Percentiles rank a stretch among this genome's conserved stretches.
phyloP scores from a whole-genome alignment of 2,888 invertebrate genomes.

The Silvanus unidentatus region DNA sequence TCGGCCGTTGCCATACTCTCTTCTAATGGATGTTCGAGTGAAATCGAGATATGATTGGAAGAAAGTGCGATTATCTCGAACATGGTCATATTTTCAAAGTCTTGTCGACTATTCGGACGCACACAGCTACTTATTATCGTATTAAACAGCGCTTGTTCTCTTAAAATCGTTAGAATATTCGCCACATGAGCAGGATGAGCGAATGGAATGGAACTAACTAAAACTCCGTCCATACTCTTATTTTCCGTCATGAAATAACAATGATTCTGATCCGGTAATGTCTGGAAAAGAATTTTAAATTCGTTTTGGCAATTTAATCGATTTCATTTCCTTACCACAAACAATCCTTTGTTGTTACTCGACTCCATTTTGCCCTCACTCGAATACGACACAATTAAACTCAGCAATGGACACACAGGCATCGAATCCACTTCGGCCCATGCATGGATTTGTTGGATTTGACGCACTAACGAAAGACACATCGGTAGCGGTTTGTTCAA shows the following conservation, averaged over 20 bases:
- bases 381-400: slow-evolving; percentile 71
- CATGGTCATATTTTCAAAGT: slow-evolving; percentile 73
- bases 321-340: slow-evolving; percentile 81
- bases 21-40: slow-evolving; percentile 87
- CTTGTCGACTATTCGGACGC: slow-evolving; percentile 71
- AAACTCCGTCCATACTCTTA: slow-evolving; percentile 66
- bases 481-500: slow-evolving; percentile 83
- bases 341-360: slow-evolving; percentile 73
- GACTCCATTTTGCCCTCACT: slow-evolving; percentile 69
- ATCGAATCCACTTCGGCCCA: slow-evolving; percentile 51
- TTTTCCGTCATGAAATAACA: slow-evolving; percentile 90
- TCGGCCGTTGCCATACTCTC: slow-evolving; percentile 92
- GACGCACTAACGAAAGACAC: slow-evolving; percentile 64
- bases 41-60: slow-evolving; percentile 82
- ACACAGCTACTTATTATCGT: slow-evolving; percentile 84
- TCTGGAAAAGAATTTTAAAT: slow-evolving; percentile 51
- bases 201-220: slow-evolving; percentile 80
- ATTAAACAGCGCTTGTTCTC: slow-evolving; percentile 90
- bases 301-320: too few species aligned
- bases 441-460: slow-evolving; percentile 59
- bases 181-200: slow-evolving; percentile 91
- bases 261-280: slow-evolving; percentile 87
- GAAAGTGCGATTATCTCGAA: slow-evolving; percentile 89
- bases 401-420: slow-evolving; percentile 57
- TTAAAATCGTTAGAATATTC: slow-evolving; percentile 72